Conservation (phyloP, 2,797 vertebrate species). For the Columba guinea region DNA sequence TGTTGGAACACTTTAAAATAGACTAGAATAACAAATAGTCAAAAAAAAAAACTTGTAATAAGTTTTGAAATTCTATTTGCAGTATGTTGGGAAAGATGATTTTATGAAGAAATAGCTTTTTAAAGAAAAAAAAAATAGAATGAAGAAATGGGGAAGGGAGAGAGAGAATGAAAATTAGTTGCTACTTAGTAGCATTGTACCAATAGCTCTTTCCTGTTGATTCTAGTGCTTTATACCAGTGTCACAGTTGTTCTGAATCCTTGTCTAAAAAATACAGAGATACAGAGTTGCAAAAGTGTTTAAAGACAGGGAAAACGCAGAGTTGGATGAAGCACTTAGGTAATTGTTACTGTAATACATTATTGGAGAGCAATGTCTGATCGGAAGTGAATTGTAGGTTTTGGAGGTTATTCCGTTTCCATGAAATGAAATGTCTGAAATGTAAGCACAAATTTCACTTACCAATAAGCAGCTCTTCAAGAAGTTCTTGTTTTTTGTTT, state of each 20-base stretch:
- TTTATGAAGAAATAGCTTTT: neutral
- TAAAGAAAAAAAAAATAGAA: neutral
- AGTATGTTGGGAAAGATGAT: neutral
- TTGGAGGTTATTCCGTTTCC: neutral
- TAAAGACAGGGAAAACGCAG: neutral
- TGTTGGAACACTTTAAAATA: neutral
- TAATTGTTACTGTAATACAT: neutral
- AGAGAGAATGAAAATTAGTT: neutral
- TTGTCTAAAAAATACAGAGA: neutral
- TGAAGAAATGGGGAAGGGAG: rapidly evolving
- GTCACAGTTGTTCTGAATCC: neutral
- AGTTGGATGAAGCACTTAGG: neutral
- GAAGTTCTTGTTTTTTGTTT: neutral
- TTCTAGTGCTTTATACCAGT: neutral
- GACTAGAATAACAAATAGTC: neutral
- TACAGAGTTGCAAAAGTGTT: neutral
- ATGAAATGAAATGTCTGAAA: neutral
- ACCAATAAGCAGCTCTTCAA: neutral
- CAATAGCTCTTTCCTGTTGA: neutral
- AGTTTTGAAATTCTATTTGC: neutral
- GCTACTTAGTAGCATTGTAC: neutral
- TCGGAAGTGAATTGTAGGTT: neutral
- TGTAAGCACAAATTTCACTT: neutral
- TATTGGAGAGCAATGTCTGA: neutral
- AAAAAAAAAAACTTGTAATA: neutral